These are phyloP conservation scores for Pristionchus mayeri DNA, from an alignment of 2,888 invertebrate genomes.

Conservation along the genomic window DNA sequence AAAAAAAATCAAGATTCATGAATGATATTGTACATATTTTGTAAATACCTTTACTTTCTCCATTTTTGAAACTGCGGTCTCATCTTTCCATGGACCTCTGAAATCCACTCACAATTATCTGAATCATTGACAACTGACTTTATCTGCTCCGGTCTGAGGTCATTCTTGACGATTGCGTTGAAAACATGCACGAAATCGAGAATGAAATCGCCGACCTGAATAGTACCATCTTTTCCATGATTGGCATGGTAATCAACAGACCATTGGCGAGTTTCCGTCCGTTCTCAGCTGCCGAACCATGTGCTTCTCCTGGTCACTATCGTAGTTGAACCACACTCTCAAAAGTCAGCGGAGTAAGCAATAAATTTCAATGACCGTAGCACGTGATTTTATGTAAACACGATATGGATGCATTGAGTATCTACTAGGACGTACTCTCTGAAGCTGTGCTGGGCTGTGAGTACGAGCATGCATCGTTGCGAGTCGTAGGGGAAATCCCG, in stretches of 20 bases:
- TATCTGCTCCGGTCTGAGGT: neutral
- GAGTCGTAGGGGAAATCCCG: constrained; percentile 23
- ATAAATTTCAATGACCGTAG: neutral
- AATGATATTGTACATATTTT: neutral
- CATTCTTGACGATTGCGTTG: neutral
- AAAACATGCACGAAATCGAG: neutral
- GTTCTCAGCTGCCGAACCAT: neutral
- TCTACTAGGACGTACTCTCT: neutral
- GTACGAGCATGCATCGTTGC: neutral
- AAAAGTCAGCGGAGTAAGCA: neutral
- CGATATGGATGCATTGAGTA: neutral
- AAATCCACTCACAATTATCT: neutral
- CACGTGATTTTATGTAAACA: neutral
- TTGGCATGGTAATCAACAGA: too few relatives aligned
- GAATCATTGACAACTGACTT: neutral
- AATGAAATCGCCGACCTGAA: constrained; percentile 6
- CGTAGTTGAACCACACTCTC: neutral
- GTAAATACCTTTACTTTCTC: neutral
- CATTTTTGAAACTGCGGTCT: neutral
- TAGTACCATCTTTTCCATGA: neutral
- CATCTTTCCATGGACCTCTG: neutral
- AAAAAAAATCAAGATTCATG: too few relatives aligned
- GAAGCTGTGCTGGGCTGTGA: neutral
- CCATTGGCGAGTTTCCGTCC: neutral
- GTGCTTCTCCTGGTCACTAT: neutral